Base-by-base conservation (phyloP, 2,113 vertebrate species). In the Cyphomyrus discorhynchus region DNA sequence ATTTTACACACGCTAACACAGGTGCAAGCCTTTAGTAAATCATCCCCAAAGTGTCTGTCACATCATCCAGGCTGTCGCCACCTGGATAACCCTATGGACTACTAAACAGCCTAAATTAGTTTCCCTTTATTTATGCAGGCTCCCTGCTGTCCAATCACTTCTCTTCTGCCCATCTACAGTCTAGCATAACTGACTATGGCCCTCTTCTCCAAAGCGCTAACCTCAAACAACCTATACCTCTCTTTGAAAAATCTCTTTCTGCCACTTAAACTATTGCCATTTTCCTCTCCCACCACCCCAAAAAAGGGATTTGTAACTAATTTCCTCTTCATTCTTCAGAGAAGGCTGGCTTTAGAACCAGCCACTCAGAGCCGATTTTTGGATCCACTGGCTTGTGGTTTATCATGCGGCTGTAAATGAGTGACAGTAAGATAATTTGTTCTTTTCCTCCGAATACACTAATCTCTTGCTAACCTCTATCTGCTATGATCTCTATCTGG, bases 401-500 rank as follows among this genome's bases (percentile, higher is more conserved):
- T 35, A 31, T 86, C n/a, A 19, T 50, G 27, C 50, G 19, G 46
- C 24, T 17, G 27, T 86, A 53, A 19, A 53, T 56, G 50, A 56
- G 35, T 56, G 50, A 15, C 27, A 27, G 21, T 53, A 39, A 53
- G 49, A 87, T 87, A 31, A 87, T 87, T 87, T 53, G 31, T 53
- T 87, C 50, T 53, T 56, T 50, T 21, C 50, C 82, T 56, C 47
- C 50, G 31, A 87, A 53, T 17, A 87, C 85, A 35, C 17, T 49
- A 49, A 53, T 39, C 85, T 52, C 50, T 21, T 86, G 27, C 47
- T 35, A 31, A 86, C 24, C 45, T 47, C 83, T 49, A n/a, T 86
- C 47, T 86, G 83, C 46, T 86, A 3, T 86, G 46, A 46, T 85
- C 82, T 85, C 82, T 47, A 42, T 86, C 83, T 86, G 47, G 83